These are phyloP conservation scores for Tragulus kanchil DNA, from an alignment of 2,113 vertebrate genomes.

Conservation along the genomic window DNA sequence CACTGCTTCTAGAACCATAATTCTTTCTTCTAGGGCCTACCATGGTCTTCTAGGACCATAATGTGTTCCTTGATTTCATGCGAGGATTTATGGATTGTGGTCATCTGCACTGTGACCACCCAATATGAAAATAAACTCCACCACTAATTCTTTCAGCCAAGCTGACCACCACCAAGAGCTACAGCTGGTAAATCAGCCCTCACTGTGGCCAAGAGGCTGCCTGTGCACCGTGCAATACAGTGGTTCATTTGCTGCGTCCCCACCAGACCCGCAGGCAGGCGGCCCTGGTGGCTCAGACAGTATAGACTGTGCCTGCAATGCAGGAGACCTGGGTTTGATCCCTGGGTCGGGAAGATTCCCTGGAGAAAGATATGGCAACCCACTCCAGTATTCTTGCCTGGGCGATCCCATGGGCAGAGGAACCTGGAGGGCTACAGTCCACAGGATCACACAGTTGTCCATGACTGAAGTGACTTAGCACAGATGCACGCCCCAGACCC, in stretches of 20 bases:
- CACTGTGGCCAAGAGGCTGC: not conserved
- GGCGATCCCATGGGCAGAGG: not conserved
- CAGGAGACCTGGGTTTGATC: not conserved
- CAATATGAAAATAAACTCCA: constrained; percentile 58
- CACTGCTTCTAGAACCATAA: too few species aligned
- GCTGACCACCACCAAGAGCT: not conserved
- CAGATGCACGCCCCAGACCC: not conserved
- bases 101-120: not conserved
- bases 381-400: not conserved
- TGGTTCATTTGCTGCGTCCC: fast-evolving
- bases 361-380: not conserved
- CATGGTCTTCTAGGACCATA: too few species aligned
- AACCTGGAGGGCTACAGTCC: not conserved
- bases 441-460: not conserved
- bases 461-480: not conserved
- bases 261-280: not conserved
- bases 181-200: not conserved
- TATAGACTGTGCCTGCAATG: not conserved
- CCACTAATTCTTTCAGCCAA: constrained; percentile 30
- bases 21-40: not conserved
- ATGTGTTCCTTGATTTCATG: not conserved
- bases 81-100: not conserved
- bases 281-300: not conserved
- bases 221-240: too few species aligned
- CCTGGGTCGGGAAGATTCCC: not conserved